These are phyloP conservation scores for Platorchestia sp. DNA, from an alignment of 1,140 invertebrate species.

Conservation along the genomic window DNA sequence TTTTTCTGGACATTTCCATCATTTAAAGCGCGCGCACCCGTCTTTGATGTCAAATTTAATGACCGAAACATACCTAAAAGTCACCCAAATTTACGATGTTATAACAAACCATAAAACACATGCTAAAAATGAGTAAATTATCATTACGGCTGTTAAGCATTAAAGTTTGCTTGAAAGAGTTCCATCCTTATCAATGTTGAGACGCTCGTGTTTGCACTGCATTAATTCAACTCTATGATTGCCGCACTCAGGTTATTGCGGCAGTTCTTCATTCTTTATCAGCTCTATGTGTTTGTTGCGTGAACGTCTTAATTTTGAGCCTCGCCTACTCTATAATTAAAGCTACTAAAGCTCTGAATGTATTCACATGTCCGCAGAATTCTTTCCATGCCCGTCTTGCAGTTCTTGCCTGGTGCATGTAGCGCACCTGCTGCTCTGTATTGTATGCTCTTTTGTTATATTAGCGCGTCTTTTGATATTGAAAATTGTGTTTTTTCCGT, in stretches of 20 bases:
- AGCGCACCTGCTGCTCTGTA: background rate
- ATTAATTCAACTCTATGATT: background rate
- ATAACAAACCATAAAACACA: background rate
- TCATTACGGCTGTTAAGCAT: background rate
- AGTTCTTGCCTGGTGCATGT: background rate
- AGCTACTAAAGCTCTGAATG: background rate
- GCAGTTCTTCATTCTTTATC: background rate
- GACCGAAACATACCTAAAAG: background rate
- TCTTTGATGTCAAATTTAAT: background rate
- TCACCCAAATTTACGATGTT: background rate
- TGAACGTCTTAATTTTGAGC: constrained; percentile 8
- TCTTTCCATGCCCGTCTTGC: background rate
- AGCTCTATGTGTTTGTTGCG: background rate
- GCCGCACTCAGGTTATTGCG: background rate
- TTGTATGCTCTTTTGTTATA: background rate
- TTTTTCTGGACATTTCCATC: background rate
- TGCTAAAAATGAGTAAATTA: background rate
- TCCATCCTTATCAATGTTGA: background rate
- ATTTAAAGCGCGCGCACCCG: background rate
- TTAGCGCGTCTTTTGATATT: background rate
- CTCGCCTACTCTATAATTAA: background rate
- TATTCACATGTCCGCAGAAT: background rate
- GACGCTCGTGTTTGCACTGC: background rate
- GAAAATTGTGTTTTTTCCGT: background rate
- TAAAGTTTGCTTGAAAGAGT: background rate